Evolutionary conservation across 2,797 vertebrate species (phyloP).

Genomic region (Catharus ustulatus): DNA sequence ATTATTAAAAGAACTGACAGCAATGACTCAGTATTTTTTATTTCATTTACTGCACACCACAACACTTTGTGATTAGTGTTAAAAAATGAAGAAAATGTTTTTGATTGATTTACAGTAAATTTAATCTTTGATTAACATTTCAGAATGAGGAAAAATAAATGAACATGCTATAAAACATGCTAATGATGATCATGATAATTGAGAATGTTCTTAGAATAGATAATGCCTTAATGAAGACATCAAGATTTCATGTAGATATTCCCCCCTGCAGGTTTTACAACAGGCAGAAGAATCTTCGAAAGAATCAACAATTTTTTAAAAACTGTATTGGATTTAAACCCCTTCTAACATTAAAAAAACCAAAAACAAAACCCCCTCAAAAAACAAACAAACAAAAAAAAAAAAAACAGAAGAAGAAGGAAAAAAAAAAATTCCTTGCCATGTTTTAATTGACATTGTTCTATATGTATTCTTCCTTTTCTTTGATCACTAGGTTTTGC

Average conservation of each 20-base stretch:
- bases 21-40: constrained; percentile 2
- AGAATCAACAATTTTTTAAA: neutral
- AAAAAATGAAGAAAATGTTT: constrained; percentile 1
- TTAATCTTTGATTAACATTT: constrained; percentile 49
- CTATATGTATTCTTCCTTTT: neutral
- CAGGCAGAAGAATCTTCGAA: neutral
- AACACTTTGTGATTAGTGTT: neutral
- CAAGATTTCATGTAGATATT: neutral
- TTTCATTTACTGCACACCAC: neutral
- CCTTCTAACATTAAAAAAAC: neutral
- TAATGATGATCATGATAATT: constrained; percentile 52
- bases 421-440: neutral
- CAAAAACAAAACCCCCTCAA: too few species aligned
- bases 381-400: too few species aligned
- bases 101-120: constrained; percentile 47
- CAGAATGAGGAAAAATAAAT: constrained; percentile 36
- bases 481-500: neutral
- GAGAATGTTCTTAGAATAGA: constrained; percentile 30
- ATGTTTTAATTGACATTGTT: neutral
- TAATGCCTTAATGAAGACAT: constrained; percentile 5
- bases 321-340: neutral
- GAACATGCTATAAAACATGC: constrained; percentile 31
- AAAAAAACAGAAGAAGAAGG: neutral
- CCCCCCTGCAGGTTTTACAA: neutral
- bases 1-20: neutral